Conservation (phyloP, 2,888 invertebrate genomes). For the Rhingia campestris region DNA sequence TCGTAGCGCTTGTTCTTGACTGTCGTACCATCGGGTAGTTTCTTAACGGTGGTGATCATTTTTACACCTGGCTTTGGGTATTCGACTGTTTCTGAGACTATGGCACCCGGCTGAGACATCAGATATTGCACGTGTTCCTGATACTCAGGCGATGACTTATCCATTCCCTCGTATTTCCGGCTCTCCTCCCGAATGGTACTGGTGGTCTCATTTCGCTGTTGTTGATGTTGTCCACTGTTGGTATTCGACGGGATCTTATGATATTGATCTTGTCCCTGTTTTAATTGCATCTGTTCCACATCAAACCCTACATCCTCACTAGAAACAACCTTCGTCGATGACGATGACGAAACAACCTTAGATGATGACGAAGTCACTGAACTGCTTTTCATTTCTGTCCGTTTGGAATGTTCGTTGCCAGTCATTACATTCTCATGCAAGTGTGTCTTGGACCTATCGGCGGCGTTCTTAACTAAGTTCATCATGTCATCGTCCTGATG, state of each 20-base stretch:
- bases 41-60: slow-evolving; percentile 87
- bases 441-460: slow-evolving; percentile 83
- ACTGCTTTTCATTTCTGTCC: slow-evolving; percentile 81
- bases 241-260: slow-evolving; percentile 28
- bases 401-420: slow-evolving; percentile 83
- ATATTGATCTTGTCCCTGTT: slow-evolving; percentile 41
- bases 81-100: slow-evolving; percentile 85
- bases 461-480: slow-evolving; percentile 84
- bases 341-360: slow-evolving; percentile 78
- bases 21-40: slow-evolving; percentile 86
- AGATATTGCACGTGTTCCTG: slow-evolving; percentile 80
- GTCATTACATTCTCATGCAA: slow-evolving; percentile 84
- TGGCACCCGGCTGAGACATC: slow-evolving; percentile 83
- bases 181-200: slow-evolving; percentile 80
- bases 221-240: slow-evolving; percentile 75
- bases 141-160: slow-evolving; percentile 81
- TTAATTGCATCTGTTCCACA: slow-evolving; percentile 36
- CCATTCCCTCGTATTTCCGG: slow-evolving; percentile 81
- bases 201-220: slow-evolving; percentile 73
- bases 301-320: slow-evolving; percentile 72
- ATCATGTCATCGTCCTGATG: slow-evolving; percentile 84
- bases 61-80: slow-evolving; percentile 87
- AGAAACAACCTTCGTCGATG: slow-evolving; percentile 42
- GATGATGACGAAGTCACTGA: slow-evolving; percentile 80
- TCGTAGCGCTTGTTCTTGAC: slow-evolving; percentile 88